These are phyloP conservation scores for Hesperia comma DNA, from an alignment of 2,888 invertebrate species.

Conservation along the genomic window DNA sequence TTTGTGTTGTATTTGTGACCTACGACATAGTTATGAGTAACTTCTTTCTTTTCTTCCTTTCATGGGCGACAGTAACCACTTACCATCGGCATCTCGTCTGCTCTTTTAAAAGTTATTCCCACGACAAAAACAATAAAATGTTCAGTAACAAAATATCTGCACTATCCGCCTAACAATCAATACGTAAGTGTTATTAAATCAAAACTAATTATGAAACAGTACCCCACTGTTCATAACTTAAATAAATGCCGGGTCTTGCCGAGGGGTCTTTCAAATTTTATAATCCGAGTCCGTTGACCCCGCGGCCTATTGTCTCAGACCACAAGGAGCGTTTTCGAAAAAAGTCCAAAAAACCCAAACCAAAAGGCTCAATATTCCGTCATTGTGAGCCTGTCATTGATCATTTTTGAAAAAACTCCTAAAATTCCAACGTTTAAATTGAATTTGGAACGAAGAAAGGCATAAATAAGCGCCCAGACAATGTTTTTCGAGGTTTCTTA, in stretches of 20 bases:
- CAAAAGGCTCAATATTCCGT: conserved; percentile 66
- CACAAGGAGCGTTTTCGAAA: conserved; percentile 58
- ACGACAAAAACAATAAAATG: no score
- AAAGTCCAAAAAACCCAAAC: conserved; percentile 44
- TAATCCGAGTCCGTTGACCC: conserved; percentile 63
- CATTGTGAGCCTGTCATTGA: conserved; percentile 79
- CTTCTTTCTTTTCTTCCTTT: no score
- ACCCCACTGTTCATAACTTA: conserved; percentile 27
- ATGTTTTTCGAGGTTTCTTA: conserved; percentile 45
- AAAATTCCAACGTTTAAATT: conserved; percentile 65
- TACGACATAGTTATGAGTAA: no score
- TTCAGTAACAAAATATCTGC: background rate
- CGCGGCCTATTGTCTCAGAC: conserved; percentile 68
- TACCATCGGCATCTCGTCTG: no score
- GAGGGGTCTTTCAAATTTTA: conserved; percentile 46
- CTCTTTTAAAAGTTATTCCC: no score
- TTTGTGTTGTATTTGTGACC: no score
- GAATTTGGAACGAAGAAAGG: conserved; percentile 61
- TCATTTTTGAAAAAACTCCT: conserved; percentile 79
- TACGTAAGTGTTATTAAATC: conserved; percentile 8
- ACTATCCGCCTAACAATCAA: background rate
- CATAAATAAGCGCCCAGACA: conserved; percentile 38
- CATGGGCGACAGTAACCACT: no score
- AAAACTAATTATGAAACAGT: conserved; percentile 29
- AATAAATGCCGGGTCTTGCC: conserved; percentile 41